Conservation (phyloP, 2,888 invertebrate genomes). For the Proisotoma minuta region DNA sequence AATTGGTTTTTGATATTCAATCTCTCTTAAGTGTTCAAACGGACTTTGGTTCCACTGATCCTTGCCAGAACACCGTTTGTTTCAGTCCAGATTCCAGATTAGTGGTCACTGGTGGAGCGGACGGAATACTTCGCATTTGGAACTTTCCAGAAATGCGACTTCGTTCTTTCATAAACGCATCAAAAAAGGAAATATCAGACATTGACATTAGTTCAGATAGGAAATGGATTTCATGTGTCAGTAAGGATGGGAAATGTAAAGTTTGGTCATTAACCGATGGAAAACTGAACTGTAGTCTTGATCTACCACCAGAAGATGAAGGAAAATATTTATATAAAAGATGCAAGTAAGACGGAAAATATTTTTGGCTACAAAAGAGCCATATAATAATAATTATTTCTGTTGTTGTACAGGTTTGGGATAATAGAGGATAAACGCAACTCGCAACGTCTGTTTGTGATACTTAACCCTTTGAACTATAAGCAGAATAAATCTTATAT, state of each 20-base stretch:
- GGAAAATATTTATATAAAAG: constrained; percentile 77
- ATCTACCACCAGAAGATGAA: constrained; percentile 70
- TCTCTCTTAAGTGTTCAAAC: constrained; percentile 78
- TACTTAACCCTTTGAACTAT: constrained; percentile 53
- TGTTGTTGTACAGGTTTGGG: constrained; percentile 59
- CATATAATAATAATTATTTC: background rate
- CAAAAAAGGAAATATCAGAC: constrained; percentile 89
- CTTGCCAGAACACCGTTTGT: constrained; percentile 79
- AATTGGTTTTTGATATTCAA: constrained; percentile 56
- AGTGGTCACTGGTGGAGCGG: constrained; percentile 87
- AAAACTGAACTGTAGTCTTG: constrained; percentile 62
- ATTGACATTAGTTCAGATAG: constrained; percentile 81
- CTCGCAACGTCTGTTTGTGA: constrained; percentile 65
- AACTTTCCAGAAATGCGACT: constrained; percentile 74
- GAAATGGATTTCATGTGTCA: constrained; percentile 69
- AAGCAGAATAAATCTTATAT: constrained; percentile 45
- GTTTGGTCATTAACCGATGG: constrained; percentile 71
- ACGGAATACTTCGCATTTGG: constrained; percentile 83
- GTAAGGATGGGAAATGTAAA: constrained; percentile 77
- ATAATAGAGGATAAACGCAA: constrained; percentile 64
- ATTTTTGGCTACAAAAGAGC: background rate
- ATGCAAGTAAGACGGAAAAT: constrained; percentile 59
- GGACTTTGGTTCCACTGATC: constrained; percentile 73
- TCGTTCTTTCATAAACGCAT: constrained; percentile 67
- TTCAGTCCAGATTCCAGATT: constrained; percentile 70